Percentiles rank a stretch among this genome's conserved stretches.
These are phyloP conservation scores for Doryteuthis pealeii DNA, from an alignment of 1,140 invertebrate species.

Conservation along the genomic window DNA sequence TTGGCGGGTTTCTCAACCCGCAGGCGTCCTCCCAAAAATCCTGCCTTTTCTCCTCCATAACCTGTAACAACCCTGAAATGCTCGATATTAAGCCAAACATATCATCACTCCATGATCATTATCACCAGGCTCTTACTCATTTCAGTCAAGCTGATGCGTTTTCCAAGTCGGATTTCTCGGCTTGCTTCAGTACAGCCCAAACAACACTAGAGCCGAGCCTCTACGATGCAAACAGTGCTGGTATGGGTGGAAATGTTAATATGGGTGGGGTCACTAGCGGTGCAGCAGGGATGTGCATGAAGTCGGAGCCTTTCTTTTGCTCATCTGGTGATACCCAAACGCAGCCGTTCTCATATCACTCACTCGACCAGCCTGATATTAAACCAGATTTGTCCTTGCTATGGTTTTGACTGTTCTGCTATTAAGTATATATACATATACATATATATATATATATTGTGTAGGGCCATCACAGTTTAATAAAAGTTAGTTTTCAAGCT, in stretches of 20 bases:
- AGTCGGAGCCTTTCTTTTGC: neutral
- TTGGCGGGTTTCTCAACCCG: neutral
- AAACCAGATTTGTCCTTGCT: neutral
- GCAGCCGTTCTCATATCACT: neutral
- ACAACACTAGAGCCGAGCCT: neutral
- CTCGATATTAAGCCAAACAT: neutral
- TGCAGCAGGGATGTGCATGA: neutral
- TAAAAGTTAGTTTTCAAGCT: no score
- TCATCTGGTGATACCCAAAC: neutral
- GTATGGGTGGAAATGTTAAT: neutral
- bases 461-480: no score
- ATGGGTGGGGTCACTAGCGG: neutral
- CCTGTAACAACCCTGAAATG: neutral
- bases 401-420: neutral
- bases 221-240: neutral
- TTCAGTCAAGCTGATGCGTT: neutral
- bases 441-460: no score
- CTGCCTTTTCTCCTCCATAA: neutral
- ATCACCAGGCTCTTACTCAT: slow-evolving; percentile 1
- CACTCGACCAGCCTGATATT: neutral
- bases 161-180: neutral
- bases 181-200: neutral
- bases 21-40: neutral
- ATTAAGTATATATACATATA: no score
- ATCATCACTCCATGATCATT: neutral